Percentiles rank a stretch among this genome's conserved stretches.
These are phyloP conservation scores for Lissonota sp. DNA, from an alignment of 2,888 invertebrate genomes.

Conservation along the genomic window DNA sequence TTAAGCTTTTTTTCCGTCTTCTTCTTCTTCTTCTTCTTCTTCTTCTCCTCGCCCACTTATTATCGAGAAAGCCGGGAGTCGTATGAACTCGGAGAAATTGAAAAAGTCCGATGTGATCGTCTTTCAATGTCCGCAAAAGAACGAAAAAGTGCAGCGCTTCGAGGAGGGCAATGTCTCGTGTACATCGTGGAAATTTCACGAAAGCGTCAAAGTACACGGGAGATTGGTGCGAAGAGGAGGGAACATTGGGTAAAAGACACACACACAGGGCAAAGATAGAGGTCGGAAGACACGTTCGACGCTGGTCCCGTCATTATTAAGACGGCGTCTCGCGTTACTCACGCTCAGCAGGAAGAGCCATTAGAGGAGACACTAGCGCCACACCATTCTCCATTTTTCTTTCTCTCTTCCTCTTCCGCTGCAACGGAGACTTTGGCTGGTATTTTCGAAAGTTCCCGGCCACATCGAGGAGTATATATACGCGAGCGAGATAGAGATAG, in stretches of 20 bases:
- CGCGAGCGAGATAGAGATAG: not conserved
- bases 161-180: not conserved
- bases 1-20: not conserved
- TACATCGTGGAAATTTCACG: conserved; percentile 27
- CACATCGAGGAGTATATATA: conserved; percentile 10
- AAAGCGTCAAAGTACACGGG: conserved; percentile 35
- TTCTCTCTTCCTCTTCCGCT: not conserved
- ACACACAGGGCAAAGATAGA: conserved; percentile 25
- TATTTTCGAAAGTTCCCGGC: conserved; percentile 70
- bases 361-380: conserved; percentile 64
- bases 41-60: not conserved
- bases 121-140: conserved; percentile 31
- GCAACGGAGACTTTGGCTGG: conserved; percentile 65
- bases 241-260: no score
- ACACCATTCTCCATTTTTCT: conserved; percentile 2
- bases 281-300: conserved; percentile 38
- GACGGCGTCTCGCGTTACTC: conserved; percentile 63
- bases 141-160: conserved; percentile 3
- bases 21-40: not conserved
- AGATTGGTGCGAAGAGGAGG: conserved; percentile 1
- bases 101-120: conserved; percentile 22
- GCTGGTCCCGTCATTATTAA: conserved; percentile 65
- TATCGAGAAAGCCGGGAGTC: not conserved
- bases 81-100: conserved; percentile 17
- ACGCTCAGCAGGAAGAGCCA: conserved; percentile 62